Conservation (phyloP, 2,113 vertebrate genomes). For the Pseudorasbora parva region DNA sequence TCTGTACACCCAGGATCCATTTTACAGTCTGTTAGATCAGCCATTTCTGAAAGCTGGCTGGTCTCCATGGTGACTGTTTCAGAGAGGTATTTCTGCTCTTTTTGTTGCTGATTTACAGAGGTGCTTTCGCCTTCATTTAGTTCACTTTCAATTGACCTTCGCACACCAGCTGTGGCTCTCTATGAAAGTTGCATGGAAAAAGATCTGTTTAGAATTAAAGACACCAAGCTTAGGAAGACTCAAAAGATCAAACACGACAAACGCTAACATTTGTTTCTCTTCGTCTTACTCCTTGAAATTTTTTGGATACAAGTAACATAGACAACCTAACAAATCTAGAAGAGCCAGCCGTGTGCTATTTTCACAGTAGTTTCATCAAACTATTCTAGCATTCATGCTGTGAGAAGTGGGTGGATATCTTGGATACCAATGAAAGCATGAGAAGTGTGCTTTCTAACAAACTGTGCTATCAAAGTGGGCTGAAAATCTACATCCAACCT, state of each 20-base stretch:
- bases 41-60: slow-evolving; percentile 53
- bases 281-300: background rate
- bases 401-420: slow-evolving; percentile 39
- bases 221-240: background rate
- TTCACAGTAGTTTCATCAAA: slow-evolving; percentile 33
- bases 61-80: slow-evolving; percentile 63
- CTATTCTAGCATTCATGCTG: background rate
- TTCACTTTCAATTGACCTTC: slow-evolving; percentile 58
- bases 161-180: slow-evolving; percentile 63
- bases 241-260: background rate
- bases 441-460: slow-evolving; percentile 45
- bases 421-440: slow-evolving; percentile 38
- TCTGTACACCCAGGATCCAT: slow-evolving; percentile 57
- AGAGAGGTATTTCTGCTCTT: slow-evolving; percentile 58
- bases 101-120: slow-evolving; percentile 55
- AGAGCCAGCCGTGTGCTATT: background rate
- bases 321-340: background rate
- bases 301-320: background rate
- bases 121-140: slow-evolving; percentile 50
- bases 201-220: slow-evolving; percentile 25
- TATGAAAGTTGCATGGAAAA: slow-evolving; percentile 45
- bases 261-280: background rate
- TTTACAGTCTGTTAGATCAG: slow-evolving; percentile 54
- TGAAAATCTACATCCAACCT: background rate
- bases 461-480: slow-evolving; percentile 33